These are phyloP conservation scores for Samia ricini DNA, from an alignment of 1,140 invertebrate species.

Conservation along the genomic window DNA sequence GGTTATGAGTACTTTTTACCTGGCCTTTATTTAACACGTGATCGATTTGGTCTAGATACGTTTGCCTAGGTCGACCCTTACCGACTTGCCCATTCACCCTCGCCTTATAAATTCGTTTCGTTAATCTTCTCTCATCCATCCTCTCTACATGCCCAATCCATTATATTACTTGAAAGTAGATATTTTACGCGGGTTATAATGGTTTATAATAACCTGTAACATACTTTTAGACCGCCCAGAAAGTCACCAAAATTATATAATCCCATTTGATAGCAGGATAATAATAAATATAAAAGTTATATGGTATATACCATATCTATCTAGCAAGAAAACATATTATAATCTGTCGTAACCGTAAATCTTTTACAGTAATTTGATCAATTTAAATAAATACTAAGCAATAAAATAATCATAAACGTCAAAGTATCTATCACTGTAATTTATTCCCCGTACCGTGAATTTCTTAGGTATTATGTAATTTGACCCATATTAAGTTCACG, in stretches of 20 bases:
- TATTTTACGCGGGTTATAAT: no score
- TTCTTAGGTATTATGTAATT: constrained; percentile 13
- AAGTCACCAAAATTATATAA: background rate
- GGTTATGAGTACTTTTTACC: no score
- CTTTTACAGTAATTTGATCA: constrained; percentile 37
- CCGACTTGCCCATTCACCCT: no score
- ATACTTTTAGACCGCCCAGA: background rate
- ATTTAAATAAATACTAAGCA: constrained; percentile 42
- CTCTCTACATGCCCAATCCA: no score
- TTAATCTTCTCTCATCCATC: no score
- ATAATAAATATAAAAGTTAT: background rate
- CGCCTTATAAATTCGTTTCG: no score
- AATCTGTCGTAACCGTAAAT: constrained; percentile 20
- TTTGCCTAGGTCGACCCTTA: no score
- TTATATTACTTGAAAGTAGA: no score
- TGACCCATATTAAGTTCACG: constrained; percentile 7
- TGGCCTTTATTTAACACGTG: no score
- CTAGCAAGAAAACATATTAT: background rate
- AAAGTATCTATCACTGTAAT: constrained; percentile 26
- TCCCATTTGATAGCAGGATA: background rate
- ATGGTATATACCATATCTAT: no score
- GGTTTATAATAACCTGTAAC: no score
- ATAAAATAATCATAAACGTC: constrained; percentile 19
- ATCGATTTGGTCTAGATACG: no score
- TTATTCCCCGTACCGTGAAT: constrained; percentile 19